A percentile compares a stretch with the other conserved stretches of the same genome.
phyloP scores from a whole-genome alignment of 1,140 invertebrate species.

The Akabosia matsudoensis region DNA sequence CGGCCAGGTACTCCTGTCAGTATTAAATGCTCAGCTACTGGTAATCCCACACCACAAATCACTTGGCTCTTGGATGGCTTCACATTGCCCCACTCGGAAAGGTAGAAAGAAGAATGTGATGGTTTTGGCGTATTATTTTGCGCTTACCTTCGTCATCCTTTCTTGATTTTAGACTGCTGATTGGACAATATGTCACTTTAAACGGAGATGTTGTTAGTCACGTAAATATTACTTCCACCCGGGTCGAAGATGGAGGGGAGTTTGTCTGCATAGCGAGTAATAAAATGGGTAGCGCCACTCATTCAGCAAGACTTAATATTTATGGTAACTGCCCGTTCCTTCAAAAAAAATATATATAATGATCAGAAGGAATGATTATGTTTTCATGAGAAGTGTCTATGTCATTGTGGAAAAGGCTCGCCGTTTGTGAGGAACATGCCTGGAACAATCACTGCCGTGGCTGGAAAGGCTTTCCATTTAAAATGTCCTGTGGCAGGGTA shows the following conservation, averaged over 20 bases:
- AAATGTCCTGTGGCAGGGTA: constrained; percentile 58
- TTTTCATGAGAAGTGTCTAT: too few relatives aligned
- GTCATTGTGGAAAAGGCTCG: constrained; percentile 53
- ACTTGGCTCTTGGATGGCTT: constrained; percentile 78
- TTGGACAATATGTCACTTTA: constrained; percentile 74
- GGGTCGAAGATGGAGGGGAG: constrained; percentile 81
- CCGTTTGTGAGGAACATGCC: constrained; percentile 56
- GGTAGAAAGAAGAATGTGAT: too few relatives aligned
- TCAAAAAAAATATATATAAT: too few relatives aligned
- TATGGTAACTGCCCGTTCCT: constrained; percentile 70
- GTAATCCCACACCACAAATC: constrained; percentile 79
- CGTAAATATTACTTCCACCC: constrained; percentile 78
- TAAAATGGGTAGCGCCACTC: constrained; percentile 68
- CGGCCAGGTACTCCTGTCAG: constrained; percentile 79
- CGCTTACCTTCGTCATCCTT: too few relatives aligned
- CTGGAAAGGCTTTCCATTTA: constrained; percentile 54
- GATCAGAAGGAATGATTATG: too few relatives aligned
- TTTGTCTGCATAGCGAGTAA: constrained; percentile 78
- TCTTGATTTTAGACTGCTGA: constrained; percentile 67
- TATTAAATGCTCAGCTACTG: constrained; percentile 77
- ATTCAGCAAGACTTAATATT: constrained; percentile 76
- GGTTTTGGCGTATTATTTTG: too few relatives aligned
- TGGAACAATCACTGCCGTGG: constrained; percentile 55
- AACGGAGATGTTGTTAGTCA: constrained; percentile 81
- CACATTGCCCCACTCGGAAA: constrained; percentile 65